phyloP scores from a whole-genome alignment of 2,888 invertebrate genomes.

The Pyrrhosoma nymphula region DNA sequence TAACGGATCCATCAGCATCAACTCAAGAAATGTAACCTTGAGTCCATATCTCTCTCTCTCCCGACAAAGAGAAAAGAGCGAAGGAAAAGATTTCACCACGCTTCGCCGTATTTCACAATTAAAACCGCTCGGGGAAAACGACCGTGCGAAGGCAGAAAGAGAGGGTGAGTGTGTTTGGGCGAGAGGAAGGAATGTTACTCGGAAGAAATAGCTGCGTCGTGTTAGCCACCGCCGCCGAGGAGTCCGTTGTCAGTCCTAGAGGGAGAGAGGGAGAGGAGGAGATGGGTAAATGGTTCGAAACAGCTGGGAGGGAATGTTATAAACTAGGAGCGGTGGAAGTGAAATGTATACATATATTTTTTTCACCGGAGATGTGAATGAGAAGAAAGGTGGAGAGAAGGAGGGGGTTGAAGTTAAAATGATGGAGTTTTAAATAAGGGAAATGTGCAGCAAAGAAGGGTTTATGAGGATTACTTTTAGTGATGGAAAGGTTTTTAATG shows the following conservation, averaged over 20 bases:
- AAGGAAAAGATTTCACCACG: background rate
- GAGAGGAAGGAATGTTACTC: background rate
- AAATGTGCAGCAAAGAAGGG: background rate
- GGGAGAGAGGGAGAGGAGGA: too few species aligned
- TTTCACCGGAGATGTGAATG: constrained; percentile 30
- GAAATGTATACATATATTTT: background rate
- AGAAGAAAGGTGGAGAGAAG: background rate
- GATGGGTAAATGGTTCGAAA: constrained; percentile 44
- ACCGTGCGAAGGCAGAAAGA: background rate
- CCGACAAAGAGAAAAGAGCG: background rate
- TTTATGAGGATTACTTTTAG: too few species aligned
- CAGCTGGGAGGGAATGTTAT: constrained; percentile 52
- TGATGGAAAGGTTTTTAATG: too few species aligned
- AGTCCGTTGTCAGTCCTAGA: background rate
- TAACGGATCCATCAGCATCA: background rate
- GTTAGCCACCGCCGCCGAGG: background rate
- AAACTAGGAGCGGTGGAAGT: background rate
- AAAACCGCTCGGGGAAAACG: background rate
- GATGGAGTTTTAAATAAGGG: background rate
- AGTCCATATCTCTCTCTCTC: background rate
- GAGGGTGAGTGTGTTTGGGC: background rate
- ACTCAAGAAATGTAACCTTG: background rate
- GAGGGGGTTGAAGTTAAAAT: background rate
- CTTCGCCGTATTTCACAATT: constrained; percentile 21
- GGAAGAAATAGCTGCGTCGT: background rate